Evolutionary conservation across 2,797 vertebrate species (phyloP), one percentile per base, ranked within the genome.

Genomic region (Dicrostonyx torquatus): DNA sequence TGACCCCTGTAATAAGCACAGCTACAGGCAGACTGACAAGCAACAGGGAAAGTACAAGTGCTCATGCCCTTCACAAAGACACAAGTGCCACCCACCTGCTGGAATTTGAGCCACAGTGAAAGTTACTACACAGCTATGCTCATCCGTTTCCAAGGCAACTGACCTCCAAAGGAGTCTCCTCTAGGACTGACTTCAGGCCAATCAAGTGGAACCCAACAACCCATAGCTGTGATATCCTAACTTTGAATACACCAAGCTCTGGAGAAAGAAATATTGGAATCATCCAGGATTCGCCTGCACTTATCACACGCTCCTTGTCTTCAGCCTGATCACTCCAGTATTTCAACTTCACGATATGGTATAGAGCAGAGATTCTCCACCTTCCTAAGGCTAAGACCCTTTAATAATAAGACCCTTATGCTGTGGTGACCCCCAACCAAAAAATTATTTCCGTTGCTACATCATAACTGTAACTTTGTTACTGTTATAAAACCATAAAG

Each of bases 141-240:
- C 93, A 72, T 76, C 89, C 87, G 96, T 96, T 96, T 88, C 95
- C 94, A 96, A 95, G 95, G 96, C 93, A 97, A 96, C 95, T 62
- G 34, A 72, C 79, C 96, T 95, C 78, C 91, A 93, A 73, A 84
- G 64, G 87, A 82, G 75, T 79, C 92, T 96, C 86, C 94, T 95
- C 94, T n/a, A 79, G 89, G 90, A 94, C 75, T 94, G 94, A 96
- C 95, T 96, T 97, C 91, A 97, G 93, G 88, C 93, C 90, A 96
- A 93, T 89, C 87, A 90, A 96, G 87, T 95, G 50, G 93, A 96
- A 96, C 96, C 91, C 86, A 95, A 95, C 95, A 94, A 96, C 92
- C 93, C 93, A 87, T 64, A 96, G 93, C 93, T 84, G 5, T 77
- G 82, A 96, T 95, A 92, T 95, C 94, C 95, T 97, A 96, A 96